Evolutionary conservation across 2,113 vertebrate genomes (phyloP), one percentile per base, ranked within the genome.

Genomic region (Glaucomys volans): DNA sequence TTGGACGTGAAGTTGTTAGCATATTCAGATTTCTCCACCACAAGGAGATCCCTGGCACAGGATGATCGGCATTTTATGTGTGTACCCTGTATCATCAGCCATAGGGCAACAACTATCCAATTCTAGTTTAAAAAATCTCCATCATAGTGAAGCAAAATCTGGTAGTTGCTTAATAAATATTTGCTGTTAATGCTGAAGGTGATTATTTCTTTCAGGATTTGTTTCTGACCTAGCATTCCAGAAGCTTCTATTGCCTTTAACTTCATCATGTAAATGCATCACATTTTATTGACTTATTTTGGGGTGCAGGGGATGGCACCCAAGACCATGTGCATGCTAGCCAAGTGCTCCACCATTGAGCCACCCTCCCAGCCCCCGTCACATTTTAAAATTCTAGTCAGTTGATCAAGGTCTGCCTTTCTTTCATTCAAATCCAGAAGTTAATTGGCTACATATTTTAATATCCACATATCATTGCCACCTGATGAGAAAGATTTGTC

Each of bases 361-460:
- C 35, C 24, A n/a, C 47, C 28, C 13, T 8, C 24, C 47, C 24
- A 26, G 16, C 35, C 16, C 66, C 24, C 47, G 47, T 47, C 44
- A 22, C 67, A 32, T 72, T 94, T 91, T 50, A 57, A 95, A 75
- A 95, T 42, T 17, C 16, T 85, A 93, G 24, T 44, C 50, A 54
- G 20, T 67, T 71, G 77, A 18, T 13, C 16, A 37, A 93, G 22
- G 24, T 44, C 20, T 95, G 44, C 90, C 17, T 66, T 81, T 62
- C 66, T 32, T 75, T 64, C 40, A 28, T 75, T 71, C 62, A 52
- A 95, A 82, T 37, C 30, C 86, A 91, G 92, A 89, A 54, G 64
- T 95, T 37, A 85, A 85, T 87, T 24, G 26, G 2, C 22, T 74
- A 9, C 42, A 8, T 24, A 32, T 80, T 92, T 85, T 82, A 91